phyloP scores from a whole-genome alignment of 2,113 vertebrate genomes.

The Marmota monax region DNA sequence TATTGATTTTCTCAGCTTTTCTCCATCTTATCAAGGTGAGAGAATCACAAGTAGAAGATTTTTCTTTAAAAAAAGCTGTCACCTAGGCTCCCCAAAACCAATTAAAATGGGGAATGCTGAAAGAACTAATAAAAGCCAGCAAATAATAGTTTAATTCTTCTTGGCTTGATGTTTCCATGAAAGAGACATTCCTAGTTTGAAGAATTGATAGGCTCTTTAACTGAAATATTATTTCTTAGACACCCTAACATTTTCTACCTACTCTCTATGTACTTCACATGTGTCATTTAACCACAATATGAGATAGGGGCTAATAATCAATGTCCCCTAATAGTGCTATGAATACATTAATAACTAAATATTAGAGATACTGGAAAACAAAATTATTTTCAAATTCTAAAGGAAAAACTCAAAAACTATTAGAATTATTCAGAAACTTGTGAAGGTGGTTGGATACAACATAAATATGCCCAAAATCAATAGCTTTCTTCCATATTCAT shows the following conservation, averaged over 20 bases:
- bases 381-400: constrained; percentile 18
- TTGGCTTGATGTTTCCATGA: neutral
- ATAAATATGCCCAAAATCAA: constrained; percentile 24
- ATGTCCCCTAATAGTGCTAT: neutral
- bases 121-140: constrained; percentile 42
- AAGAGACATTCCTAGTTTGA: constrained; percentile 16
- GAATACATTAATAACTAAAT: neutral
- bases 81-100: neutral
- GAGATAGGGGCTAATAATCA: neutral
- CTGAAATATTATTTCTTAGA: constrained; percentile 46
- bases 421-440: constrained; percentile 36
- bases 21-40: neutral
- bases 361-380: constrained; percentile 15
- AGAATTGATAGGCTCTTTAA: neutral
- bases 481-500: neutral
- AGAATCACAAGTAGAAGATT: constrained; percentile 18
- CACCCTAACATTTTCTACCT: neutral
- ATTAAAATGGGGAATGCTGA: neutral
- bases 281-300: constrained; percentile 5
- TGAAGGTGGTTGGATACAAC: neutral
- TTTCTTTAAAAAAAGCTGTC: neutral
- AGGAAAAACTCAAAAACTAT: neutral
- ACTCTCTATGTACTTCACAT: neutral
- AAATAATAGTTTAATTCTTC: neutral
- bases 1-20: neutral